Conservation (phyloP, 37 sponge, comb jelly and placozoan genomes). For the Oopsacas minuta region DNA sequence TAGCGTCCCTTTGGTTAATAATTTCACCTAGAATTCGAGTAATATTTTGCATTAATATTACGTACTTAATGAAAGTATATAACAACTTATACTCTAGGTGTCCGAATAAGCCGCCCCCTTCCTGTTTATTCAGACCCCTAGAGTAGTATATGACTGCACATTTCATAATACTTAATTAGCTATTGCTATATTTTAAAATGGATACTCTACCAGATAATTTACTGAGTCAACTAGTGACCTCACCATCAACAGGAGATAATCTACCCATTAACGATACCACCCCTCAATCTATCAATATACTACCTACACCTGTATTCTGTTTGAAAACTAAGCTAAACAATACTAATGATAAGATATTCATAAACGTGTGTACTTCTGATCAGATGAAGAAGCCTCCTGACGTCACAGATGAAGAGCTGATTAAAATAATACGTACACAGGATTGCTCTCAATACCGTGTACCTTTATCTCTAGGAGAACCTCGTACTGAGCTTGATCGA, state of each 20-base stretch:
- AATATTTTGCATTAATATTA: no score
- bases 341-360: constrained; percentile 63
- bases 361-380: constrained; percentile 74
- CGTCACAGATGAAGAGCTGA: constrained; percentile 71
- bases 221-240: background rate
- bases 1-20: no score
- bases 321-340: constrained; percentile 57
- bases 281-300: background rate
- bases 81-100: no score
- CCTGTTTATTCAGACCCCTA: no score
- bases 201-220: background rate
- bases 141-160: no score
- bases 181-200: background rate
- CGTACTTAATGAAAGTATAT: no score
- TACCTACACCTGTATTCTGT: constrained; percentile 45
- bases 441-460: constrained; percentile 66
- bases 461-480: constrained; percentile 78
- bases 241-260: background rate
- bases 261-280: background rate
- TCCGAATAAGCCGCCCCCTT: no score
- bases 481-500: constrained; percentile 73
- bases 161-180: no score
- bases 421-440: constrained; percentile 37
- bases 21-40: no score
- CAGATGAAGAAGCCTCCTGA: constrained; percentile 57